These are phyloP conservation scores for Apostichopus californicus DNA, from an alignment of 35 echinoderm and acorn worm species.

Conservation along the genomic window DNA sequence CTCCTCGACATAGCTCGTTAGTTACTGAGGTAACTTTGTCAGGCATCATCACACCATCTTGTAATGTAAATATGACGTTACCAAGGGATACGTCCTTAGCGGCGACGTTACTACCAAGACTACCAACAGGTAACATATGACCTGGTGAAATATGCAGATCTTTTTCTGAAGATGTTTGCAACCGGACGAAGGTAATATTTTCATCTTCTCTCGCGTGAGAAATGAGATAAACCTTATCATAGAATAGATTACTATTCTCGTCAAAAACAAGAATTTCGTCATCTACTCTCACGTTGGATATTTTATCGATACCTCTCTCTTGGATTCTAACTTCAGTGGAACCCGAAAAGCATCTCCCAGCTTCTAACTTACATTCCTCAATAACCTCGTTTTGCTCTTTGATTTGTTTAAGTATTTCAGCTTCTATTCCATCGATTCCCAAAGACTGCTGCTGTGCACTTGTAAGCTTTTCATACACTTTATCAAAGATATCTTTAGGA, in stretches of 20 bases:
- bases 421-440: background rate
- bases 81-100: background rate
- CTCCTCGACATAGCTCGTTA: background rate
- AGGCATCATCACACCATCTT: background rate
- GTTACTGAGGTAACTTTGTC: background rate
- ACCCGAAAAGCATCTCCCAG: background rate
- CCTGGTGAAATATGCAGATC: conserved; percentile 10
- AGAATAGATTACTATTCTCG: background rate
- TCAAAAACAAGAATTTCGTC: background rate
- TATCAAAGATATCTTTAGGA: background rate
- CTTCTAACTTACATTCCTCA: background rate
- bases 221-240: conserved; percentile 34
- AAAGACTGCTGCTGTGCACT: background rate
- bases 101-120: background rate
- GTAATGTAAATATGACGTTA: background rate
- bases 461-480: background rate
- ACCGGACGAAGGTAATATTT: background rate
- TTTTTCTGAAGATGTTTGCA: background rate
- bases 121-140: background rate
- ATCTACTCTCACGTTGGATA: background rate
- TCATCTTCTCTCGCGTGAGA: background rate
- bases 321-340: background rate
- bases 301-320: background rate
- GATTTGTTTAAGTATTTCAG: background rate
- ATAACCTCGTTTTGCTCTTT: background rate